Evolutionary conservation across 2,888 invertebrate species (phyloP).

Genomic region (Agrilus mali): DNA sequence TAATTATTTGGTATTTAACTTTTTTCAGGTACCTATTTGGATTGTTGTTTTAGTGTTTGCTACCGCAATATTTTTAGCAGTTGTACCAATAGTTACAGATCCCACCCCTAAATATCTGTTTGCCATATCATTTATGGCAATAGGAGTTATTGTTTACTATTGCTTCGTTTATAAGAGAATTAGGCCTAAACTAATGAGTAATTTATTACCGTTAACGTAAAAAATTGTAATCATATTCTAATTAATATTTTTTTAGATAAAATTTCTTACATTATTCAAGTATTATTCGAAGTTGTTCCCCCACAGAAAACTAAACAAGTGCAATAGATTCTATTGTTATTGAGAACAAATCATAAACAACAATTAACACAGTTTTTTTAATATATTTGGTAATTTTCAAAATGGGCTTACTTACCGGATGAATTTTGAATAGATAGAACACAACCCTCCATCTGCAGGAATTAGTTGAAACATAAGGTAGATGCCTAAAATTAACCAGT

Average conservation of each 20-base stretch:
- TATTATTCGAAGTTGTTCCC: slow-evolving; percentile 55
- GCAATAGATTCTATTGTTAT: not conserved
- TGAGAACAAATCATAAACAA: no score
- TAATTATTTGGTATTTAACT: not conserved
- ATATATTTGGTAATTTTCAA: no score
- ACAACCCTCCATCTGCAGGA: no score
- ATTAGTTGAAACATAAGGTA: no score
- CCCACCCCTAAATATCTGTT: slow-evolving; percentile 67
- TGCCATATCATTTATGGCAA: slow-evolving; percentile 55
- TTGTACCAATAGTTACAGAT: slow-evolving; percentile 61
- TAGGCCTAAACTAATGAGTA: slow-evolving; percentile 50
- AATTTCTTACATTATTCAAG: slow-evolving; percentile 51
- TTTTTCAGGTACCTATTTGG: slow-evolving; percentile 47
- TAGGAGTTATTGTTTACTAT: slow-evolving; percentile 60
- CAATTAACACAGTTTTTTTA: no score
- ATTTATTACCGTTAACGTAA: slow-evolving; percentile 24
- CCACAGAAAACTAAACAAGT: slow-evolving; percentile 27
- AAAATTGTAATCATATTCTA: not conserved
- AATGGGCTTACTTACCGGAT: no score
- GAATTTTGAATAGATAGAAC: no score
- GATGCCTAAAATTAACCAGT: no score
- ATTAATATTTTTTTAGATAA: slow-evolving; percentile 40
- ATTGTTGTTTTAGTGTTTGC: slow-evolving; percentile 61
- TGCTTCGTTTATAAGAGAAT: slow-evolving; percentile 60
- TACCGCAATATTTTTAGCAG: slow-evolving; percentile 58